Base-by-base conservation (phyloP, 2,797 vertebrate genomes). In the Scyliorhinus canicula region DNA sequence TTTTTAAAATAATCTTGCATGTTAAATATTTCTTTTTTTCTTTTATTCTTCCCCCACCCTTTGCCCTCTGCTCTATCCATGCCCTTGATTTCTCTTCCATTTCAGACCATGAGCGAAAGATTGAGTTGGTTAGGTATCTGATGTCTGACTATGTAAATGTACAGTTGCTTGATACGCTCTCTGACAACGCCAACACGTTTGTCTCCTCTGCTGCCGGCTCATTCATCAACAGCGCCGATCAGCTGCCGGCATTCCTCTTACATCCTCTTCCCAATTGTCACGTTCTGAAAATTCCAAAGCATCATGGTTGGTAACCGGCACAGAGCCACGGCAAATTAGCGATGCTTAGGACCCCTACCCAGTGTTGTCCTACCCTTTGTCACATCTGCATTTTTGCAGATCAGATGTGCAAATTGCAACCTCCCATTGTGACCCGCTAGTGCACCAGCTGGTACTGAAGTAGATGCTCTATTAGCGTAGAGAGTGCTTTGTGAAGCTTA, bases 51-150 rank as follows among this genome's bases (percentile, higher is more conserved):
- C 79, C 95, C 31, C 0, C 77, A 9, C 21, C 16, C 21, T 60
- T 24, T 24, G n/a, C 6, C 60, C 91, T 60, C 94, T 95, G 95
- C 95, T 84, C 95, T 90, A 96, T 95, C 90, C 96, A 95, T 96
- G 96, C 95, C 96, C 95, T 74, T 93, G 74, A 95, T 3, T 77
- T 90, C 95, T 95, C 47, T 96, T 96, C 96, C 96, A 95, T 96
- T 97, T 96, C 97, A 99, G 98, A 99, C 97, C 97, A 98, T 96
- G 97, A 98, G 95, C 98, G 98, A 97, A 99, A 99, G 97, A 98
- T 99, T 96, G 98, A 98, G 96, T 97, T 99, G 97, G 96, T 99
- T 96, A 98, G 97, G 96, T 99, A 98, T 97, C 98, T 99, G 67
- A 97, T 99, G 98, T 98, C 98, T 95, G 98, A 97, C 96, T 99